Evolutionary conservation across 2,888 invertebrate genomes (phyloP).

Genomic region (Cantharis nigra): DNA sequence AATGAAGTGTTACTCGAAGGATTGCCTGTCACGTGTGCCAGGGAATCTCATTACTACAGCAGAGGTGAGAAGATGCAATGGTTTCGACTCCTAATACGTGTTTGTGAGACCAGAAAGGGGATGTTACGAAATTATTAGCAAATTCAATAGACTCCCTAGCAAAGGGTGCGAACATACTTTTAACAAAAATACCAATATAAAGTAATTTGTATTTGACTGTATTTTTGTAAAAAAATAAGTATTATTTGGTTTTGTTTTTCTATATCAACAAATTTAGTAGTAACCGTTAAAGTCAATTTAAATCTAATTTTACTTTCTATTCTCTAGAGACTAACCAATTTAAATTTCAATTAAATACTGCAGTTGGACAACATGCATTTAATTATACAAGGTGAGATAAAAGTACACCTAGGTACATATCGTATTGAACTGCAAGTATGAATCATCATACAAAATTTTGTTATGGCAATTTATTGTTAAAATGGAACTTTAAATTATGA

Average conservation of each 20-base stretch:
- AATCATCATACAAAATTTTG: no score
- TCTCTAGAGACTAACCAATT: background rate
- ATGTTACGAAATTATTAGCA: background rate
- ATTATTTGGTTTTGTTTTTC: background rate
- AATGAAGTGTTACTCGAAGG: background rate
- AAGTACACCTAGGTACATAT: background rate
- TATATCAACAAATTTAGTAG: background rate
- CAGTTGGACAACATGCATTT: background rate
- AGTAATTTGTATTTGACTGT: background rate
- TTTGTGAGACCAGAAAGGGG: background rate
- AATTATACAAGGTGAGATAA: background rate
- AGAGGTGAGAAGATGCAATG: background rate
- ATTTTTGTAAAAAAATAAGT: background rate
- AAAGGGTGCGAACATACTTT: background rate
- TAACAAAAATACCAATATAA: no score
- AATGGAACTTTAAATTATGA: no score
- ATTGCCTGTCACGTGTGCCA: background rate
- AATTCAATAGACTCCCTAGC: background rate
- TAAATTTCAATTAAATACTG: background rate
- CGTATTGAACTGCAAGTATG: no score
- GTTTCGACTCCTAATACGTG: background rate
- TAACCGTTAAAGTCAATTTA: background rate
- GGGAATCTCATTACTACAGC: background rate
- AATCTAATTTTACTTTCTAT: background rate
- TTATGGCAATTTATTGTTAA: no score